A percentile compares a stretch with the other conserved stretches of the same genome.
phyloP scores from a whole-genome alignment of 2,888 invertebrate genomes.

The Volucella bombylans region DNA sequence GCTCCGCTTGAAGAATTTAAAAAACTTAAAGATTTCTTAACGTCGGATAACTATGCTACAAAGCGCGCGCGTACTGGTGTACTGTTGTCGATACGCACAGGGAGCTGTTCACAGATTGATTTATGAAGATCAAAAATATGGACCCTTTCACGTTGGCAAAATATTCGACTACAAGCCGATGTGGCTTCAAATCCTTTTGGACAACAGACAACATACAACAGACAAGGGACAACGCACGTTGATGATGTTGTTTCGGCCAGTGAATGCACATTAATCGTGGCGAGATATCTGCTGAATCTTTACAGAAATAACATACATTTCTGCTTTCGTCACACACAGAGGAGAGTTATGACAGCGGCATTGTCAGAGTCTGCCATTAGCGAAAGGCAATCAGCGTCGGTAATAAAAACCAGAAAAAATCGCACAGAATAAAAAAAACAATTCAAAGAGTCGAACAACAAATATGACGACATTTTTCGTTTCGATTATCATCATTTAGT shows the following conservation, averaged over 20 bases:
- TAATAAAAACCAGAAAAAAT: constrained; percentile 62
- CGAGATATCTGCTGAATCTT: constrained; percentile 73
- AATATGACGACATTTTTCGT: constrained; percentile 74
- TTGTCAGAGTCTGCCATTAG: constrained; percentile 59
- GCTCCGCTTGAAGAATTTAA: constrained; percentile 64
- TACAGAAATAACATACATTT: constrained; percentile 71
- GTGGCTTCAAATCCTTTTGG: constrained; percentile 49
- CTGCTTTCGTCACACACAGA: constrained; percentile 71
- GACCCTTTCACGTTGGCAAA: constrained; percentile 56
- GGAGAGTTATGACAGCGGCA: constrained; percentile 71
- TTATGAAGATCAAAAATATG: constrained; percentile 72
- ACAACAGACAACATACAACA: not conserved
- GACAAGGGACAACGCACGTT: constrained; percentile 42
- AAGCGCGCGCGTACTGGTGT: constrained; percentile 29
- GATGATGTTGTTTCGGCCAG: constrained; percentile 73
- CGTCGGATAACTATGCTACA: constrained; percentile 44
- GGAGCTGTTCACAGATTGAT: constrained; percentile 53
- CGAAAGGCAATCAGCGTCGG: constrained; percentile 56
- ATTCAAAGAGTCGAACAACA: constrained; percentile 65
- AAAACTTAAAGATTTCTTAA: constrained; percentile 67
- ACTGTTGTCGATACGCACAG: constrained; percentile 41
- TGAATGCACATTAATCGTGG: constrained; percentile 70
- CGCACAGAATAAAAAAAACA: constrained; percentile 8
- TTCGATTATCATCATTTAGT: constrained; percentile 73
- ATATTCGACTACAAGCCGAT: constrained; percentile 53